These are phyloP conservation scores for Lepidocolaptes lacrymiger DNA, from an alignment of 2,797 vertebrate species.

Conservation along the genomic window DNA sequence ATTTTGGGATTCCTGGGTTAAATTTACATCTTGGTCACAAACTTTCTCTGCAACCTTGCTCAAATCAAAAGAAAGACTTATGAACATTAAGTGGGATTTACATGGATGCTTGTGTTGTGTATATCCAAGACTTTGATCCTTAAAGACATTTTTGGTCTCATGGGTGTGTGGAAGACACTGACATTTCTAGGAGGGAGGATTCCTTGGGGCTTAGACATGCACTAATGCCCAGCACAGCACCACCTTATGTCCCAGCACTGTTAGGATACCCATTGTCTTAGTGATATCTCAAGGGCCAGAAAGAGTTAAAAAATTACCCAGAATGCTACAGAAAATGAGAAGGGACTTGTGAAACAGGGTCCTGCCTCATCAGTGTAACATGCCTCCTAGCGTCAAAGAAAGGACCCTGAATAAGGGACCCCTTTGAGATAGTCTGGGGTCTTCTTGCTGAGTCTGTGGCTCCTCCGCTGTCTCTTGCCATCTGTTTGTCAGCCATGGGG, in stretches of 20 bases:
- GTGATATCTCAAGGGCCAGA: not conserved
- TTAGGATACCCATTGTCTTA: not conserved
- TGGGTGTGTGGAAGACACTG: not conserved
- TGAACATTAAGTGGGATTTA: not conserved
- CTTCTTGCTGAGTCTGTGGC: too few relatives aligned
- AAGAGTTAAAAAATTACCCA: not conserved
- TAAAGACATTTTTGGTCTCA: not conserved
- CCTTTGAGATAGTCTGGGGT: not conserved
- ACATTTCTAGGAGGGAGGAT: not conserved
- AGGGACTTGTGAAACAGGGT: not conserved
- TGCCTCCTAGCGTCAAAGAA: not conserved
- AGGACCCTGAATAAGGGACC: not conserved
- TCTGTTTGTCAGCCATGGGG: not conserved
- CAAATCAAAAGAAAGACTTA: not conserved
- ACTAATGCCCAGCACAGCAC: rapidly evolving
- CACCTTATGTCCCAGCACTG: not conserved
- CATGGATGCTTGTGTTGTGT: not conserved
- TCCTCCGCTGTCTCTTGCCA: not conserved
- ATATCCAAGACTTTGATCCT: not conserved
- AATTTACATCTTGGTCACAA: not conserved
- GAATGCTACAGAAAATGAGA: not conserved
- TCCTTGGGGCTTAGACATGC: not conserved
- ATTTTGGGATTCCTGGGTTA: not conserved
- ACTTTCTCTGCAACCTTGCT: rapidly evolving
- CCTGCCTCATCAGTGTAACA: not conserved